These are phyloP conservation scores for Hylaea fasciaria DNA, from an alignment of 2,888 invertebrate species.

Conservation along the genomic window DNA sequence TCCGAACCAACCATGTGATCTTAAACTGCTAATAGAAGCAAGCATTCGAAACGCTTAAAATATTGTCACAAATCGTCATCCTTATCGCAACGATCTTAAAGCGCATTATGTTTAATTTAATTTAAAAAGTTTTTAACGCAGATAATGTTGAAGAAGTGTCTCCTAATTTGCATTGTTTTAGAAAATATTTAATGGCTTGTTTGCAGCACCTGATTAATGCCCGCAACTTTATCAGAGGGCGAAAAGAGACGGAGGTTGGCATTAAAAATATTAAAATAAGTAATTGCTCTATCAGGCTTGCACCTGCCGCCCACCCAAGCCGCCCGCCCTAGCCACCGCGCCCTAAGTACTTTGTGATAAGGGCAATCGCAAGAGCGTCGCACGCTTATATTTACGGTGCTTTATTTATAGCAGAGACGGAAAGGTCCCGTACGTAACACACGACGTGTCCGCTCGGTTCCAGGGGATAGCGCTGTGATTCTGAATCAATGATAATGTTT, in stretches of 20 bases:
- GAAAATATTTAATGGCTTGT: conserved; percentile 35
- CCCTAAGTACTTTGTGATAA: conserved; percentile 65
- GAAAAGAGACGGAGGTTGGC: conserved; percentile 62
- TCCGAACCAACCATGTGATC: conserved; percentile 33
- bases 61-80: conserved; percentile 25
- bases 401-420: conserved; percentile 45
- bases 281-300: conserved; percentile 76
- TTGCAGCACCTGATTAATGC: conserved; percentile 60
- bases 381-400: conserved; percentile 48
- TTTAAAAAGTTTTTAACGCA: conserved; percentile 38
- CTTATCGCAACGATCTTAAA: conserved; percentile 25
- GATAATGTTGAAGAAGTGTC: conserved; percentile 42
- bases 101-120: conserved; percentile 37
- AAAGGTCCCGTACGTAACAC: conserved; percentile 44
- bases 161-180: conserved; percentile 40
- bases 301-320: conserved; percentile 70
- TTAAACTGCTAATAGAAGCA: conserved; percentile 29
- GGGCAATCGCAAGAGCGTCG: conserved; percentile 59
- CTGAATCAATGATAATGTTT: conserved; percentile 27
- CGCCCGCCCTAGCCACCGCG: conserved; percentile 51
- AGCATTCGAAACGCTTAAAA: conserved; percentile 26
- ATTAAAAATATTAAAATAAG: conserved; percentile 81
- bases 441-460: conserved; percentile 41
- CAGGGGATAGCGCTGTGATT: conserved; percentile 16
- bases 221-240: conserved; percentile 59